A percentile compares a stretch with the other conserved stretches of the same genome.
phyloP scores from a whole-genome alignment of 1,140 invertebrate genomes.

The Drosophila kepulauana region DNA sequence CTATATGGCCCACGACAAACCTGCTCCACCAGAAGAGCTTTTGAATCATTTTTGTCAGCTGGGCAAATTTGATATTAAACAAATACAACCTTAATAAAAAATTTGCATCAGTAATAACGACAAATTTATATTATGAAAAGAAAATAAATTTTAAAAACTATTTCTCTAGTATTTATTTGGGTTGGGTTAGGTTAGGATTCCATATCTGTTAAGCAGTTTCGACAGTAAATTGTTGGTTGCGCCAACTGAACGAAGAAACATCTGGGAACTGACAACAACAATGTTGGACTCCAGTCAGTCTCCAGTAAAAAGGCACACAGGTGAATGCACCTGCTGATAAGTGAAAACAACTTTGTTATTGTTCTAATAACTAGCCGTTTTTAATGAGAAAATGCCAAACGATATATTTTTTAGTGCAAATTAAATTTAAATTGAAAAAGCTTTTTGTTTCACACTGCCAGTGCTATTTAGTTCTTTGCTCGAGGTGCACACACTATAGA shows the following conservation, averaged over 20 bases:
- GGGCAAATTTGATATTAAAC: no score
- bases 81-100: no score
- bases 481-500: not conserved
- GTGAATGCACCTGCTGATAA: slow-evolving; percentile 12
- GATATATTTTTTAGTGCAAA: not conserved
- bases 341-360: slow-evolving; percentile 15
- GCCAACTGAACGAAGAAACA: not conserved
- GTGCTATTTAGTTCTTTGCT: slow-evolving; percentile 28
- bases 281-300: not conserved
- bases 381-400: slow-evolving; percentile 10
- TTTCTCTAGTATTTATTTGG: no score
- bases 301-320: not conserved
- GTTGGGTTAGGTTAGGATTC: no score
- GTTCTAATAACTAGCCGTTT: slow-evolving; percentile 2
- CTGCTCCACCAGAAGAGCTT: no score
- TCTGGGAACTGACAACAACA: not conserved
- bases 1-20: no score
- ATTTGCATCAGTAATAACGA: no score
- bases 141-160: no score
- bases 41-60: no score
- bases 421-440: slow-evolving; percentile 35
- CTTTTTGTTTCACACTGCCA: slow-evolving; percentile 32
- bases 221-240: not conserved
- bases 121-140: no score
- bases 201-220: no score